Percentiles rank a stretch among this genome's conserved stretches.
Conservation (phyloP, 2,113 vertebrate species). For the Apodemus speciosus region DNA sequence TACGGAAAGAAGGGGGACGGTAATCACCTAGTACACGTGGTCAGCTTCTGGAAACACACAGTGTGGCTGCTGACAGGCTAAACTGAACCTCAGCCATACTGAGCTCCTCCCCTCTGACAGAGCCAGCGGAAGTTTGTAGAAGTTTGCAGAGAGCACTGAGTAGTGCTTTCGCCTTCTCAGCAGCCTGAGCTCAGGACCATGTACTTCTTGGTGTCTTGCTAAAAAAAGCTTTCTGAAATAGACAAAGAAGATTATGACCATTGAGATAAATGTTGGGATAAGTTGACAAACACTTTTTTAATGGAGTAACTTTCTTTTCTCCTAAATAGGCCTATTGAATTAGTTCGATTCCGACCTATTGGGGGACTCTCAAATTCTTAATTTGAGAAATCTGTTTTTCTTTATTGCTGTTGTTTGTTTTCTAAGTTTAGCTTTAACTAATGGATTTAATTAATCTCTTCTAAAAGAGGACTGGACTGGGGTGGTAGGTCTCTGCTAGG, state of each 20-base stretch:
- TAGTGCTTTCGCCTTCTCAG: constrained; percentile 21
- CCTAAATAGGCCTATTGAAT: neutral
- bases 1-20: neutral
- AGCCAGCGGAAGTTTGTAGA: neutral
- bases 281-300: neutral
- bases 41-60: constrained; percentile 59
- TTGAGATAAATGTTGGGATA: neutral
- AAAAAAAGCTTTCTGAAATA: constrained; percentile 19
- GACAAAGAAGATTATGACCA: neutral
- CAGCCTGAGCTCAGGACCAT: neutral
- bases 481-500: neutral
- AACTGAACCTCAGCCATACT: constrained; percentile 44
- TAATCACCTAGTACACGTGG: neutral
- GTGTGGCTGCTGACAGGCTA: constrained; percentile 54
- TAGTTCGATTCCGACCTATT: neutral
- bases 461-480: neutral
- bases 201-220: neutral
- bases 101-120: neutral
- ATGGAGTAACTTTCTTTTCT: neutral
- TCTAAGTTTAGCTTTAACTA: constrained; percentile 20
- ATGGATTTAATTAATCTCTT: constrained; percentile 54
- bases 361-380: neutral
- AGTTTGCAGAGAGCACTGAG: constrained; percentile 10
- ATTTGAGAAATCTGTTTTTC: neutral
- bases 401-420: neutral